Conservation (phyloP, 1,140 invertebrate species). For the Holcopasites calliopsidis region DNA sequence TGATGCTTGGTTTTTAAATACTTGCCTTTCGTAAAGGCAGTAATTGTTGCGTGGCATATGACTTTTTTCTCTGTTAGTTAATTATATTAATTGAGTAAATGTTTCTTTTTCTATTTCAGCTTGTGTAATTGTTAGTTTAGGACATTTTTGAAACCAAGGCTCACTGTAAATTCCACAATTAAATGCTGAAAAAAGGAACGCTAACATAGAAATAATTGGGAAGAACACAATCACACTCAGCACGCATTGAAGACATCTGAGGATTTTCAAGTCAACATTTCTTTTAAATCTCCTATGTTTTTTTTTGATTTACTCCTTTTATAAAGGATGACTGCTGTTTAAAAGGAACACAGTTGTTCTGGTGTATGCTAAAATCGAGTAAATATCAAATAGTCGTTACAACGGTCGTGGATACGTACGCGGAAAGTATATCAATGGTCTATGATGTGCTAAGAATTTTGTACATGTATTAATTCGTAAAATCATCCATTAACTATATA, state of each 20-base stretch:
- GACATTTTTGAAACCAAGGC: constrained; percentile 81
- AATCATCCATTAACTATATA: constrained; percentile 64
- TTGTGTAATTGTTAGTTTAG: constrained; percentile 90
- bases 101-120: constrained; percentile 83
- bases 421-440: constrained; percentile 70
- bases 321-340: constrained; percentile 74
- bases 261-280: constrained; percentile 84
- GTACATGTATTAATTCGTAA: constrained; percentile 68
- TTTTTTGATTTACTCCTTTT: constrained; percentile 76
- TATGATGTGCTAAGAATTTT: constrained; percentile 72
- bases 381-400: constrained; percentile 68
- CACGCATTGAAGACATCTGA: constrained; percentile 95
- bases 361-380: constrained; percentile 68
- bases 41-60: constrained; percentile 3
- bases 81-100: constrained; percentile 14
- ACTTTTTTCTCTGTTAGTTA: neutral
- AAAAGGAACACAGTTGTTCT: constrained; percentile 68
- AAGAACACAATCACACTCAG: constrained; percentile 88
- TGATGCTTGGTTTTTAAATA: too few species aligned
- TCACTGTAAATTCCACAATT: constrained; percentile 81
- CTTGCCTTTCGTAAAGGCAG: constrained; percentile 11
- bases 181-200: constrained; percentile 80
- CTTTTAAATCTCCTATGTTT: constrained; percentile 75
- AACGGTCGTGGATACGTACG: constrained; percentile 62
- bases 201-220: constrained; percentile 79